Evolutionary conservation across 2,797 vertebrate species (phyloP), one percentile per base, ranked within the genome.

Genomic region (Sebastes variabilis): DNA sequence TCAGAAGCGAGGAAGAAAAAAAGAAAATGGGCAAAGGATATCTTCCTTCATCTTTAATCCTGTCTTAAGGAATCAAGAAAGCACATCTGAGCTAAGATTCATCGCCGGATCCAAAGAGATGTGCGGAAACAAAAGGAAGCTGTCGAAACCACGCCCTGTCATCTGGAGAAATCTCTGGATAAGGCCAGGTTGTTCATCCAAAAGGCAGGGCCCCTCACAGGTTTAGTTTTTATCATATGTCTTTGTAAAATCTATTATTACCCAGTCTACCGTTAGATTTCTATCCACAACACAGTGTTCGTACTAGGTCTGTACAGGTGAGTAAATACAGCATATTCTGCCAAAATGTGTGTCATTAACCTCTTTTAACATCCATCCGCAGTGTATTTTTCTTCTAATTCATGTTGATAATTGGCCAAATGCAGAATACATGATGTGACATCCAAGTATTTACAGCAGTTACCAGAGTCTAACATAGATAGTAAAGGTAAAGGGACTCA

Each of bases 91-190:
- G 77, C 75, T 60, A 8, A 75, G 60, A 89, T 89, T 89, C 80
- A 86, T 85, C 74, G 46, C 38, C 54, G 61, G 61, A 89, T 91
- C 87, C 86, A 89, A 81, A 90, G 83, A 79, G 79, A 83, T 75
- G 32, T 77, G 49, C 61, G 22, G 70, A 90, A 91, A 87, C 80
- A 91, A 89, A 88, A 74, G 58, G 54, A 77, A 72, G 65, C 74
- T 62, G 74, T 84, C 66, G 25, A 83, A 84, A 72, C 60, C 78
- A 72, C 81, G 46, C 64, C 84, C 66, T 22, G 5, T 83, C 75
- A 79, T 75, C 62, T 29, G 66, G 36, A 83, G 70, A 81, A 75
- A 55, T 75, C 66, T 73, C 65, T 49, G 64, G 64, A 72, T 52
- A 56, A 80, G 77, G 70, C 64, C 32, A 49, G 72, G 66, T 62